phyloP scores from a whole-genome alignment of 2,113 vertebrate genomes.

The Oncorhynchus masou region DNA sequence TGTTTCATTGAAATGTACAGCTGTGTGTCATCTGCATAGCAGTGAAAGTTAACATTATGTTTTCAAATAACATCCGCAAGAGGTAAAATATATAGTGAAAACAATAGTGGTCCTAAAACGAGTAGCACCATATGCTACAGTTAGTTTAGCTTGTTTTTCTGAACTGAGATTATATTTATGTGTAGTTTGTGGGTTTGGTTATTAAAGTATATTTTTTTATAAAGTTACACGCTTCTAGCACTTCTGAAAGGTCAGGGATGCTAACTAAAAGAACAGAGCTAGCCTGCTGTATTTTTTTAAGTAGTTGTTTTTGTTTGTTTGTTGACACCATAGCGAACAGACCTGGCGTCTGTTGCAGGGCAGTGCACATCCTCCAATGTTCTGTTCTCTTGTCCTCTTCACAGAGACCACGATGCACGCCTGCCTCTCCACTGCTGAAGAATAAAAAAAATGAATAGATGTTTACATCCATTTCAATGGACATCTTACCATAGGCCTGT shows the following conservation, averaged over 20 bases:
- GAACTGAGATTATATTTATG: not conserved
- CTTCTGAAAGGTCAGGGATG: not conserved
- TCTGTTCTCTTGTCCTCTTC: conserved; percentile 2
- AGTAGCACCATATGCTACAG: not conserved
- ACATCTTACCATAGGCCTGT: too few relatives aligned
- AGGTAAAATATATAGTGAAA: too few relatives aligned
- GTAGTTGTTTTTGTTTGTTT: too few relatives aligned
- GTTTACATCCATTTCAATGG: too few relatives aligned
- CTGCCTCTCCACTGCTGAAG: conserved; percentile 13
- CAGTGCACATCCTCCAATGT: not conserved
- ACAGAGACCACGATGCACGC: conserved; percentile 18
- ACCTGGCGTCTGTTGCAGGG: too few relatives aligned
- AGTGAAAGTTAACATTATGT: too few relatives aligned
- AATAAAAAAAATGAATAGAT: too few relatives aligned
- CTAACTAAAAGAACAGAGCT: not conserved
- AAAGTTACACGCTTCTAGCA: not conserved
- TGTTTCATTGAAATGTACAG: too few relatives aligned
- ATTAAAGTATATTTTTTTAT: not conserved
- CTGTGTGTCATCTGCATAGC: too few relatives aligned
- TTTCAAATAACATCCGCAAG: too few relatives aligned
- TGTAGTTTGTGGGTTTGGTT: not conserved
- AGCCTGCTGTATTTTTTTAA: not conserved
- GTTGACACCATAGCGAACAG: too few relatives aligned
- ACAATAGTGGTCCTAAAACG: too few relatives aligned
- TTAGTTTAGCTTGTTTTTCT: not conserved